Percentiles rank a stretch among this genome's conserved stretches.
Evolutionary conservation across 1,140 invertebrate genomes (phyloP).

Genomic region (Nylanderia fulva): DNA sequence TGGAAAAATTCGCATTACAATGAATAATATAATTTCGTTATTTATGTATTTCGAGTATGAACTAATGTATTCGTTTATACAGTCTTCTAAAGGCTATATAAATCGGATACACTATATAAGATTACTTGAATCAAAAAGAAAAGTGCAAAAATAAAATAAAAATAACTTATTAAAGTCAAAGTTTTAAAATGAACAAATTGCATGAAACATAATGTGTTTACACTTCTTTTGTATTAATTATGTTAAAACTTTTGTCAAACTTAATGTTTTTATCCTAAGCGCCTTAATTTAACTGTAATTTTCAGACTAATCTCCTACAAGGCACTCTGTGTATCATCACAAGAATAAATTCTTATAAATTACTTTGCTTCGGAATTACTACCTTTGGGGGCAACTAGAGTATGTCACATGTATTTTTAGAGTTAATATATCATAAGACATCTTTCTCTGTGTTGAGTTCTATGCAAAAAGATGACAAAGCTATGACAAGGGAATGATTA

Average conservation of each 20-base stretch:
- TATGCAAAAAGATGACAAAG: conserved; percentile 18
- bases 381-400: conserved; percentile 37
- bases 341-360: conserved; percentile 42
- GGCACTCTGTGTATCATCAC: conserved; percentile 64
- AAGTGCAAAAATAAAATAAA: background rate
- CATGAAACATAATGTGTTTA: background rate
- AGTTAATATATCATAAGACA: background rate
- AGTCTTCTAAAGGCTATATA: conserved; percentile 2
- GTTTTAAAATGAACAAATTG: conserved; percentile 9
- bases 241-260: conserved; percentile 34
- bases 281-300: conserved; percentile 46
- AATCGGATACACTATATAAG: background rate
- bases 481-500: conserved; percentile 65
- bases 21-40: background rate
- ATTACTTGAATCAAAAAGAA: background rate
- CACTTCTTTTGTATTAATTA: conserved; percentile 7
- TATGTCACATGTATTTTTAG: conserved; percentile 8
- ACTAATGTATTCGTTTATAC: background rate
- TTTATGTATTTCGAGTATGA: conserved; percentile 1
- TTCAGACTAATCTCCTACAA: conserved; percentile 45
- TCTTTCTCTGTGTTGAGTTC: conserved; percentile 8
- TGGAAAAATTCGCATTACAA: background rate
- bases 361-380: conserved; percentile 27
- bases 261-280: conserved; percentile 39
- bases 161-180: background rate